These are phyloP conservation scores for Limnephilus auricula DNA, from an alignment of 2,888 invertebrate species.

Conservation along the genomic window DNA sequence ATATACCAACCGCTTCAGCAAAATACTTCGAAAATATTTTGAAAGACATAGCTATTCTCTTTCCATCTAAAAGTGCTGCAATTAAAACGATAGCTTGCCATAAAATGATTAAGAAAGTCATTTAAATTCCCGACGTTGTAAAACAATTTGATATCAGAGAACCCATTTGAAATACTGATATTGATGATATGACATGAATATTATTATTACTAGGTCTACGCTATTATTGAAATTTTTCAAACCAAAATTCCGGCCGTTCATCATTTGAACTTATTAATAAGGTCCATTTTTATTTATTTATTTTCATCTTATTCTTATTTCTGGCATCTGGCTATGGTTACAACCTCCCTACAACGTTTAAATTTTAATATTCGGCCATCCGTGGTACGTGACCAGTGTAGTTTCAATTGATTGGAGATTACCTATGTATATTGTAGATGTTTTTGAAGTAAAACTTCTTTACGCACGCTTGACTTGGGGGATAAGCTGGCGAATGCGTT, in stretches of 20 bases:
- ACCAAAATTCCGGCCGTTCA: neutral
- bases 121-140: conserved; percentile 53
- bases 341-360: too few relatives aligned
- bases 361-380: too few relatives aligned
- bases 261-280: neutral
- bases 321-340: too few relatives aligned
- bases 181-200: neutral
- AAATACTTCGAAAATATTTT: neutral
- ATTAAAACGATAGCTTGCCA: conserved; percentile 59
- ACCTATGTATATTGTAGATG: too few relatives aligned
- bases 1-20: neutral
- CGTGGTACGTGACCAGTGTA: too few relatives aligned
- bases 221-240: too few relatives aligned
- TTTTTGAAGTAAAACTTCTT: too few relatives aligned
- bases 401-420: too few relatives aligned
- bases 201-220: too few relatives aligned
- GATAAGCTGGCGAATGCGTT: too few relatives aligned
- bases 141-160: conserved; percentile 25
- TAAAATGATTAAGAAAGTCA: conserved; percentile 62
- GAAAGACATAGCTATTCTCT: neutral
- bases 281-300: neutral
- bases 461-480: too few relatives aligned
- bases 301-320: too few relatives aligned
- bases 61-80: neutral
- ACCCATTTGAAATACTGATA: neutral